These are phyloP conservation scores for Halisarca cf. caerulea DNA, from an alignment of 37 sponge, comb jelly and placozoan species.

Conservation along the genomic window DNA sequence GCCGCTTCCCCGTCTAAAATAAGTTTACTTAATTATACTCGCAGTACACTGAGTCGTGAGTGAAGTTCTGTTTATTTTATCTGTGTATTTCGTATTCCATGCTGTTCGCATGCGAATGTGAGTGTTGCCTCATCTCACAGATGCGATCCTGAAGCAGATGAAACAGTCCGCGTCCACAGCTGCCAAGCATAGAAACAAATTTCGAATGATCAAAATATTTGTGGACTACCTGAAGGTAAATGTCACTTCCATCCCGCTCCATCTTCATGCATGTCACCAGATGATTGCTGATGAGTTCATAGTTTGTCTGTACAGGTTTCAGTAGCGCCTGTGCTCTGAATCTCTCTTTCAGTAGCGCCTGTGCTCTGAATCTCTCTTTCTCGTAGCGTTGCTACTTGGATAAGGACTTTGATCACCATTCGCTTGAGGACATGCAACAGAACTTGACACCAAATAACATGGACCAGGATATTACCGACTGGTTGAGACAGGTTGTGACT, in stretches of 20 bases:
- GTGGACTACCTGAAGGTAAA: constrained; percentile 16
- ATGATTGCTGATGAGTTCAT: no score
- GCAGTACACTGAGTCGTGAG: no score
- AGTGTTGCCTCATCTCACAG: no score
- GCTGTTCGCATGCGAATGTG: no score
- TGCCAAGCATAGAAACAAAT: not conserved
- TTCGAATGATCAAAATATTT: constrained; percentile 8
- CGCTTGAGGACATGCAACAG: constrained; percentile 48
- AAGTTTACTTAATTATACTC: no score
- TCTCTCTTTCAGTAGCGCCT: no score
- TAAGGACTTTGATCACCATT: constrained; percentile 38
- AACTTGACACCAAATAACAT: constrained; percentile 27
- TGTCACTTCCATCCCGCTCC: not conserved
- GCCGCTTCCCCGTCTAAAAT: no score
- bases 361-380: not conserved
- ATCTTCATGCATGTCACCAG: not conserved
- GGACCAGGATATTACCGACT: constrained; percentile 30
- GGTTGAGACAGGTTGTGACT: constrained; percentile 47
- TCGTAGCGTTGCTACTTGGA: constrained; percentile 28
- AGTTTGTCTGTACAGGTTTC: no score
- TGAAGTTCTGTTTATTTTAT: no score
- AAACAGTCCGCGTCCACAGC: constrained; percentile 15
- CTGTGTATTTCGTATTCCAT: no score
- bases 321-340: constrained; percentile 19
- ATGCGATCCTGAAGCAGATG: constrained; percentile 17